A percentile compares a stretch with the other conserved stretches of the same genome.
These are phyloP conservation scores for Hiodon alosoides DNA, from an alignment of 2,113 vertebrate genomes.

Conservation along the genomic window DNA sequence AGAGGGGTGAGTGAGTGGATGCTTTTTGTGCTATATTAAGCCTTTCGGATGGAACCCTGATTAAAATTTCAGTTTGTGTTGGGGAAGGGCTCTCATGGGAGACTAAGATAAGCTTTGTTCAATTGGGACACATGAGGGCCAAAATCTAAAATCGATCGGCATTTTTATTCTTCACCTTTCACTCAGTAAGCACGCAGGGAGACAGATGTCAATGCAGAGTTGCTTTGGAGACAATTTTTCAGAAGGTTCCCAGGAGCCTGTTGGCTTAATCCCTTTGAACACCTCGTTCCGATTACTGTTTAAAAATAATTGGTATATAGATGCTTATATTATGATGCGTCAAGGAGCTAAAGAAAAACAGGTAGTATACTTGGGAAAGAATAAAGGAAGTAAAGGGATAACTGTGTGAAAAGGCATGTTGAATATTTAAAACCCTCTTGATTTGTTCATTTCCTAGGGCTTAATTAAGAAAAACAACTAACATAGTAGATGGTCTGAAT, in stretches of 20 bases:
- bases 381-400: neutral
- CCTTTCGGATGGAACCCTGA: constrained; percentile 33
- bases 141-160: no score
- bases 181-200: neutral
- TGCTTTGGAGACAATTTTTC: neutral
- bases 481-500: no score
- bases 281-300: neutral
- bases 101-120: constrained; percentile 8
- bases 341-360: constrained; percentile 1
- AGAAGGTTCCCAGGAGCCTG: neutral
- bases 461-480: no score
- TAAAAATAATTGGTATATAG: constrained; percentile 8
- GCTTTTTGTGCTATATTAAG: constrained; percentile 28
- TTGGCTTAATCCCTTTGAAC: neutral
- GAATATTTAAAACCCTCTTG: no score
- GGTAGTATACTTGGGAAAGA: constrained; percentile 5
- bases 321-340: constrained; percentile 1
- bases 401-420: neutral
- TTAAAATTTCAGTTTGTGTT: constrained; percentile 48
- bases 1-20: constrained; percentile 13
- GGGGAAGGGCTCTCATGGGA: constrained; percentile 32
- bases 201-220: neutral
- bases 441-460: no score
- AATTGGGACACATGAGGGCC: neutral
- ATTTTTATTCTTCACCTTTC: neutral